Evolutionary conservation across 2,113 vertebrate species (phyloP).

Genomic region (Sterna hirundo): DNA sequence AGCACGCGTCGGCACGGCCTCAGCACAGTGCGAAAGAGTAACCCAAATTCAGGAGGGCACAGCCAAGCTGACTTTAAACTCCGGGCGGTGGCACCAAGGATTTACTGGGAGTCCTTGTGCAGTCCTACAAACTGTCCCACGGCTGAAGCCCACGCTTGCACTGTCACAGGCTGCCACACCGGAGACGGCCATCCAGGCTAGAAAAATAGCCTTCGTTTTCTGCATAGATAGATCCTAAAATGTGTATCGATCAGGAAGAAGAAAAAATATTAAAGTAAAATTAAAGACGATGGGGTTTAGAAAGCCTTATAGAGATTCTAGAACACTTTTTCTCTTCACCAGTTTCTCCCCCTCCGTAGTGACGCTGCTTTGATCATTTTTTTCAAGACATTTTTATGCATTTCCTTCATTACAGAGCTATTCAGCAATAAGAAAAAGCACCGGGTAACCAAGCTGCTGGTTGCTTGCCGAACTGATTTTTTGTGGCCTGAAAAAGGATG

Average conservation of each 20-base stretch:
- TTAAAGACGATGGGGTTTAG: background rate
- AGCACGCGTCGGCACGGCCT: background rate
- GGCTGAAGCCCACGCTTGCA: background rate
- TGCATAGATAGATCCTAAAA: background rate
- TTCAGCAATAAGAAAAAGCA: background rate
- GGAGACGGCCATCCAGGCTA: background rate
- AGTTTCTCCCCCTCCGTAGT: background rate
- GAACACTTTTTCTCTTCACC: background rate
- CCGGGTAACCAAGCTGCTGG: background rate
- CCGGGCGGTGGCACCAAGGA: background rate
- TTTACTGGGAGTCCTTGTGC: background rate
- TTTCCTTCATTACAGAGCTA: background rate
- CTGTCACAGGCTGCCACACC: background rate
- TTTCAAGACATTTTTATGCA: background rate
- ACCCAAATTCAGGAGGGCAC: background rate
- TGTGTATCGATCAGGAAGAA: background rate
- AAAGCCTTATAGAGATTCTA: background rate
- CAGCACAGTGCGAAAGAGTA: rapidly evolving
- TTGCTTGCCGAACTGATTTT: background rate
- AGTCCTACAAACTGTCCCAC: background rate
- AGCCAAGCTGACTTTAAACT: background rate
- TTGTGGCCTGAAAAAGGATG: background rate
- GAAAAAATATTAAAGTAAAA: background rate
- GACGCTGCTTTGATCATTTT: background rate
- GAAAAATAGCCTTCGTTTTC: background rate